Base-by-base conservation (phyloP, 2,797 vertebrate species). In the Moxostoma hubbsi region DNA sequence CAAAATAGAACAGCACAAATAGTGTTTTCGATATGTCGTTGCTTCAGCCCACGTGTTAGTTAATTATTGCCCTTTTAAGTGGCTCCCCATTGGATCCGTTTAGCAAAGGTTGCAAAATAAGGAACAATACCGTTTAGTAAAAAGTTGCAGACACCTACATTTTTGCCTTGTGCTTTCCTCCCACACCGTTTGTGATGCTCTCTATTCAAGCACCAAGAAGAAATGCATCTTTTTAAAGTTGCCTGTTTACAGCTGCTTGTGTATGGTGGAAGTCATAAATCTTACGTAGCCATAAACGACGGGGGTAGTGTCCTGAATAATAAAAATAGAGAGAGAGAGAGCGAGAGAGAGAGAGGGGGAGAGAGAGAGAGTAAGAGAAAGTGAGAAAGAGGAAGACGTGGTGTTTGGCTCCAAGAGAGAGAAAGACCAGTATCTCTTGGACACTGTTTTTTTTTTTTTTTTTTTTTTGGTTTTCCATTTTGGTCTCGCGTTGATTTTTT, bases 71-170 rank as follows among this genome's bases (percentile, higher is more conserved):
- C 67, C 76, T 79, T 83, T 75, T 73, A 83, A 81, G 71, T 83
- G 69, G 57, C 50, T 80, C 67, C 69, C 73, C 63, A 15, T 75
- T 80, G 24, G 54, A 73, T 58, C 53, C 68, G 71, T 86, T 85
- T 84, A 84, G 67, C 84, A 83, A 84, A 61, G 87, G 85, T 86
- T 85, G 88, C 84, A 86, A 86, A 82, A 87, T 79, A 85, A 15
- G 74, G 64, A 84, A 91, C 87, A 91, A 92, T 89, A 82, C 87
- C 73, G 77, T 79, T 50, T 77, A 85, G 82, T 82, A 80, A 86
- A 93, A 91, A 96, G 92, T 90, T 95, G 95, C 96, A 94, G 91
- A 95, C 92, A 93, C 91, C 92, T 94, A 94, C 93, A 96, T 96
- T 96, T 94, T 90, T 93, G 82, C 79, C 89, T 88, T 91, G 90